phyloP scores from a whole-genome alignment of 2,113 vertebrate genomes.

The Microcebus ravelobensis region DNA sequence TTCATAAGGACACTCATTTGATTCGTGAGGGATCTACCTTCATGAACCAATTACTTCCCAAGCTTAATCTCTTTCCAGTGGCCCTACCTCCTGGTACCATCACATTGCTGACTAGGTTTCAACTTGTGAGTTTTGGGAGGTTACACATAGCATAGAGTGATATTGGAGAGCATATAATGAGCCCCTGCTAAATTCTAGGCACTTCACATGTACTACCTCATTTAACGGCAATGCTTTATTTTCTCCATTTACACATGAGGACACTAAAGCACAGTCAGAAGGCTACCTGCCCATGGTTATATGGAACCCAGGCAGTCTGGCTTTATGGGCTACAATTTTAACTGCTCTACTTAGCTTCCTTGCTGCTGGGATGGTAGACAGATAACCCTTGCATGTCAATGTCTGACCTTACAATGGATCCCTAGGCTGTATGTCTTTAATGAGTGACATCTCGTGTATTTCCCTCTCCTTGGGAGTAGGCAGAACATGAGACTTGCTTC shows the following conservation, averaged over 20 bases:
- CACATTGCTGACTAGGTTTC: not conserved
- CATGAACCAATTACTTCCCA: not conserved
- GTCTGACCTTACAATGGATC: not conserved
- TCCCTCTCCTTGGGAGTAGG: not conserved
- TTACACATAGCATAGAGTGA: not conserved
- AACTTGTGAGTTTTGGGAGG: not conserved
- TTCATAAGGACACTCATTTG: not conserved
- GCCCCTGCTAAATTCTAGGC: not conserved
- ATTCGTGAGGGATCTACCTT: not conserved
- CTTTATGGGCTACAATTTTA: not conserved
- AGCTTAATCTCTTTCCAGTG: not conserved
- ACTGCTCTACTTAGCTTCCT: not conserved
- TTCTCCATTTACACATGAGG: not conserved
- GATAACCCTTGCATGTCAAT: not conserved
- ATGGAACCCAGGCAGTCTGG: not conserved
- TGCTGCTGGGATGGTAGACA: not conserved
- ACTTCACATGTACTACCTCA: not conserved
- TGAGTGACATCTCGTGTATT: not conserved
- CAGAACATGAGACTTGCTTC: not conserved
- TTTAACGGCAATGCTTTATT: not conserved
- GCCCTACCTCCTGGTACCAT: not conserved
- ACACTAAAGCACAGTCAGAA: not conserved
- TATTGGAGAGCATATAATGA: not conserved
- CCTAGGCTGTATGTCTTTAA: not conserved
- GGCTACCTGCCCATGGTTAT: not conserved